Conservation (phyloP, 35 echinoderm and acorn worm species). For the Stichopus chloronotus region DNA sequence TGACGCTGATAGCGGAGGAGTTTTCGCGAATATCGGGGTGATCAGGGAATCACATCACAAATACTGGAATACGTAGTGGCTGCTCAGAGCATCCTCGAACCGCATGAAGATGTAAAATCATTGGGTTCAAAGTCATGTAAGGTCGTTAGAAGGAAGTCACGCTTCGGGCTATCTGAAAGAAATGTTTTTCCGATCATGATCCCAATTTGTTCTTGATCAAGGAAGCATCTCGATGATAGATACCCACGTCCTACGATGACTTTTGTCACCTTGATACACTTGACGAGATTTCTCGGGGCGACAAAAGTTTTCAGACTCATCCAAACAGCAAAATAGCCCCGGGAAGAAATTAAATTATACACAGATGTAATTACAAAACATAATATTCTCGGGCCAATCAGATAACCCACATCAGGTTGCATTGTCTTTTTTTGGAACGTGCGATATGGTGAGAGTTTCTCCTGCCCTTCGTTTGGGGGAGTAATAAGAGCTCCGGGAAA, state of each 20-base stretch:
- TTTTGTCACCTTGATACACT: background rate
- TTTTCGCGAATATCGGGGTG: too few relatives aligned
- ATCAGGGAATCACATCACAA: too few relatives aligned
- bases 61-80: too few relatives aligned
- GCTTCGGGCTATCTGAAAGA: background rate
- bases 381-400: slow-evolving; percentile 34
- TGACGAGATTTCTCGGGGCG: background rate
- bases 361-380: slow-evolving; percentile 52
- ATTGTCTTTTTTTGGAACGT: slow-evolving; percentile 26
- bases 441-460: slow-evolving; percentile 7
- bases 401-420: slow-evolving; percentile 14
- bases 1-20: too few relatives aligned
- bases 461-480: background rate
- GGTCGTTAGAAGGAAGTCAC: background rate
- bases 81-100: background rate
- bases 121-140: background rate
- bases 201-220: slow-evolving; percentile 6
- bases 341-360: slow-evolving; percentile 41
- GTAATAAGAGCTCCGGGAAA: background rate
- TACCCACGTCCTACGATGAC: background rate
- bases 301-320: background rate
- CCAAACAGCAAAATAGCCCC: slow-evolving; percentile 42
- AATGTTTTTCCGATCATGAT: background rate
- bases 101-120: background rate
- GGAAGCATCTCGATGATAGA: too few relatives aligned